A percentile compares a stretch with the other conserved stretches of the same genome.
Conservation (phyloP, 30 jellyfish, hydroid and myxozoan genomes). For the Hydra vulgaris region DNA sequence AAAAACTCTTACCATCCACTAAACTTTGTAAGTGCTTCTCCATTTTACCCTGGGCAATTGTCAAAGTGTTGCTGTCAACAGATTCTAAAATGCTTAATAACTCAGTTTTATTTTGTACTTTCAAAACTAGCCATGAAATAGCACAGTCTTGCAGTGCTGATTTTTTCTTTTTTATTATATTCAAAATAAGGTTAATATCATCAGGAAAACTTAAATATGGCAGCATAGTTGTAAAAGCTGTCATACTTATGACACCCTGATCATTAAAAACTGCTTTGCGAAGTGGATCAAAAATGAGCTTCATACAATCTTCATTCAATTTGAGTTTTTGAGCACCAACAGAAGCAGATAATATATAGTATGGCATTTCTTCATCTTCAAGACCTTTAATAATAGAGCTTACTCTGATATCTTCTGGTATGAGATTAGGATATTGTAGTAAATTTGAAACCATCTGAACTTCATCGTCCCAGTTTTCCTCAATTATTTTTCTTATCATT, state of each 20-base stretch:
- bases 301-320: slow-evolving; percentile 16
- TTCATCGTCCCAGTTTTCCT: slow-evolving; percentile 80
- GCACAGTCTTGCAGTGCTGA: slow-evolving; percentile 60
- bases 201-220: slow-evolving; percentile 45
- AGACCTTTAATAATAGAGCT: slow-evolving; percentile 45
- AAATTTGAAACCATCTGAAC: slow-evolving; percentile 78
- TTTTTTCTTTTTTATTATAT: slow-evolving; percentile 38
- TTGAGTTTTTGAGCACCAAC: slow-evolving; percentile 58
- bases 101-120: slow-evolving; percentile 37
- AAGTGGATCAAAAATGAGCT: slow-evolving; percentile 8
- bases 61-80: slow-evolving; percentile 16
- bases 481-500: slow-evolving; percentile 43
- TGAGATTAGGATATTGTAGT: slow-evolving; percentile 50
- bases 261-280: slow-evolving; percentile 60
- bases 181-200: slow-evolving; percentile 30
- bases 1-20: slow-evolving; percentile 42
- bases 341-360: slow-evolving; percentile 61
- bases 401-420: slow-evolving; percentile 74
- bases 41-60: slow-evolving; percentile 33
- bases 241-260: slow-evolving; percentile 63
- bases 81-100: slow-evolving; percentile 14
- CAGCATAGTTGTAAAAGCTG: slow-evolving; percentile 58
- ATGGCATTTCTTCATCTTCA: slow-evolving; percentile 50
- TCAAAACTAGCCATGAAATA: slow-evolving; percentile 46
- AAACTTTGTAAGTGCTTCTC: slow-evolving; percentile 28